Conservation (phyloP, 2,113 vertebrate species). For the Bubo scandiacus region DNA sequence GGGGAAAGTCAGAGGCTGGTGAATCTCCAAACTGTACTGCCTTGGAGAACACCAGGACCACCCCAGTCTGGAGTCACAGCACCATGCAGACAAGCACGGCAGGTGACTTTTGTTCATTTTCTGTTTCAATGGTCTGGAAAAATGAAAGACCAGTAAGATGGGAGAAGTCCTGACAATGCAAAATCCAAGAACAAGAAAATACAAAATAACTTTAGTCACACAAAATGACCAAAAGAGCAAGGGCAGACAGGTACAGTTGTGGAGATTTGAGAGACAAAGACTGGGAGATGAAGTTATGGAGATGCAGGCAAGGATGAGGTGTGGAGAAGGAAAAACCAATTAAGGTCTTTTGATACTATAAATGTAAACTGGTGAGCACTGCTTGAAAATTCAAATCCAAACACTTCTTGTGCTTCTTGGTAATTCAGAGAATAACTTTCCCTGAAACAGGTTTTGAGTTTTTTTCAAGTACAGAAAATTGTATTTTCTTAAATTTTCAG, state of each 20-base stretch:
- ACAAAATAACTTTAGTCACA: no score
- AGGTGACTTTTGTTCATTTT: not conserved
- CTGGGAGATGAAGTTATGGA: not conserved
- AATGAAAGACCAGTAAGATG: not conserved
- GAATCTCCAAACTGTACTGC: not conserved
- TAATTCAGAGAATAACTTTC: not conserved
- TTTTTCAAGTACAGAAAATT: not conserved
- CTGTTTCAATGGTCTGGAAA: not conserved
- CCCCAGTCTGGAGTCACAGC: not conserved
- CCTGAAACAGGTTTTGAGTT: not conserved
- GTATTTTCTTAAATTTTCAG: not conserved
- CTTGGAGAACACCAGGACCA: not conserved
- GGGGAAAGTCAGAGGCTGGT: not conserved
- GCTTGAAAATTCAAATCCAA: not conserved
- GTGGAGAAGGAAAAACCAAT: not conserved
- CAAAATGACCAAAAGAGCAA: not conserved
- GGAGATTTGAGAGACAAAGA: not conserved
- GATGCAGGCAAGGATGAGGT: not conserved
- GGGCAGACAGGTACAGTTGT: not conserved
- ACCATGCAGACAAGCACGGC: not conserved
- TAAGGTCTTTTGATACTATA: not conserved
- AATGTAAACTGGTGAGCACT: not conserved
- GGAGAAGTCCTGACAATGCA: not conserved
- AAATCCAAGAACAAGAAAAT: not conserved
- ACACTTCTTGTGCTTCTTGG: not conserved